phyloP scores from a whole-genome alignment of 2,113 vertebrate genomes.

The Fregetta grallaria region DNA sequence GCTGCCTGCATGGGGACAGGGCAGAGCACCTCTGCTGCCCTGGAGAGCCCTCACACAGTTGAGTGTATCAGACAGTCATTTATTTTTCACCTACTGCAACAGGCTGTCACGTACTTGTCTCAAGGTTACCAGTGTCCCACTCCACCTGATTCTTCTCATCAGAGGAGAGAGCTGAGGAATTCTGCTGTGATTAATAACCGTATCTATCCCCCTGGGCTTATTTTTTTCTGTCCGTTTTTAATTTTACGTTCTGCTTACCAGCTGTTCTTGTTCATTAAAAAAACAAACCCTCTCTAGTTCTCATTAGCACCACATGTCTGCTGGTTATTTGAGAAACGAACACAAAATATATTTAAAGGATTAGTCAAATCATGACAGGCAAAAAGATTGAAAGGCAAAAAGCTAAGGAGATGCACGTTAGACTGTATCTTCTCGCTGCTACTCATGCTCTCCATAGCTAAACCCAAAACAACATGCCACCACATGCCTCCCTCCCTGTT shows the following conservation, averaged over 20 bases:
- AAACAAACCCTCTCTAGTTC: constrained; percentile 41
- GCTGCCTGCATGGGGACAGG: background rate
- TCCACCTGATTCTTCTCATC: background rate
- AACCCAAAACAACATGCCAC: background rate
- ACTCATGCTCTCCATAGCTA: background rate
- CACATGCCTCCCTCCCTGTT: background rate
- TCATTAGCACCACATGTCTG: constrained; percentile 69
- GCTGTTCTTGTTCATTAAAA: constrained; percentile 66
- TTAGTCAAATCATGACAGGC: constrained; percentile 19
- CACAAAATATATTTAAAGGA: constrained; percentile 60
- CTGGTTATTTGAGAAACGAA: constrained; percentile 65
- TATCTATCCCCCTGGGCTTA: constrained; percentile 1
- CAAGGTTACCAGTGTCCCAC: background rate
- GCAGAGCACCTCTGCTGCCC: background rate
- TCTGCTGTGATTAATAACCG: constrained; percentile 37
- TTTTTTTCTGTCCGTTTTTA: constrained; percentile 54
- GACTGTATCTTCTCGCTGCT: background rate
- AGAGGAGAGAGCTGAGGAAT: background rate
- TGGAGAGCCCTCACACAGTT: background rate
- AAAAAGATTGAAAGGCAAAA: background rate
- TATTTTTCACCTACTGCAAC: background rate
- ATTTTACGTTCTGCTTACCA: constrained; percentile 58
- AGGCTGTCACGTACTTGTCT: background rate
- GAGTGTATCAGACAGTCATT: background rate
- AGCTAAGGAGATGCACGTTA: background rate